These are phyloP conservation scores for Ascaphus truei DNA, from an alignment of 2,113 vertebrate species.

Conservation along the genomic window DNA sequence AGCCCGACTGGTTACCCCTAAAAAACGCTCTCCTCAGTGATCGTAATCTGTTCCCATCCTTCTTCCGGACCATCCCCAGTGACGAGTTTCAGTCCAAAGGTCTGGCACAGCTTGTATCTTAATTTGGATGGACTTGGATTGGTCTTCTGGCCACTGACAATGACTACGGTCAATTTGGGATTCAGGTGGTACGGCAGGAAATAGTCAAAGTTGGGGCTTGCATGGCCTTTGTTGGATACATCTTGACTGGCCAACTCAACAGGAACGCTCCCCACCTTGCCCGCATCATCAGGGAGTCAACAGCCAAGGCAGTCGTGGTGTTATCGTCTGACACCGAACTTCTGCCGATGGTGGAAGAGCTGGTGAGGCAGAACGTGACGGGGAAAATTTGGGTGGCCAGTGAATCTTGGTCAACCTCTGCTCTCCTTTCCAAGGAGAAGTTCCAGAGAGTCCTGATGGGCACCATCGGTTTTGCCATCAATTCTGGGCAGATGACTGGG, in stretches of 20 bases:
- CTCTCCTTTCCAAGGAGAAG: neutral
- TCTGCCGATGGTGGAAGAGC: neutral
- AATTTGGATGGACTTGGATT: neutral
- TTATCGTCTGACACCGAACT: neutral
- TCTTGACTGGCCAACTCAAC: neutral
- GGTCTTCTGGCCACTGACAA: neutral
- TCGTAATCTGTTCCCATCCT: slow-evolving; percentile 33
- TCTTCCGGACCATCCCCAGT: slow-evolving; percentile 42
- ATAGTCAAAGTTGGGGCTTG: neutral
- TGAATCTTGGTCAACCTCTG: neutral
- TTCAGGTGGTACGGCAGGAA: neutral
- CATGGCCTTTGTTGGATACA: neutral
- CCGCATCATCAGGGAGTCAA: neutral
- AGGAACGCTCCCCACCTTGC: neutral
- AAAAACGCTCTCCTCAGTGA: too few species aligned
- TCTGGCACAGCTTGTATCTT: neutral
- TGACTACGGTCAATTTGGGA: neutral
- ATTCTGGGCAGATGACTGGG: slow-evolving; percentile 17
- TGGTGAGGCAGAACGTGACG: neutral
- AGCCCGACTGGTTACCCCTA: too few species aligned
- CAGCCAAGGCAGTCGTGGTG: neutral
- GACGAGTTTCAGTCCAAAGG: slow-evolving; percentile 38
- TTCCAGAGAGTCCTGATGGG: neutral
- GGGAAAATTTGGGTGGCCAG: slow-evolving; percentile 1
- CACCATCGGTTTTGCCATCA: slow-evolving; percentile 21